A percentile compares a stretch with the other conserved stretches of the same genome.
phyloP scores from a whole-genome alignment of 2,888 invertebrate species.

The Holacanthella duospinosa region DNA sequence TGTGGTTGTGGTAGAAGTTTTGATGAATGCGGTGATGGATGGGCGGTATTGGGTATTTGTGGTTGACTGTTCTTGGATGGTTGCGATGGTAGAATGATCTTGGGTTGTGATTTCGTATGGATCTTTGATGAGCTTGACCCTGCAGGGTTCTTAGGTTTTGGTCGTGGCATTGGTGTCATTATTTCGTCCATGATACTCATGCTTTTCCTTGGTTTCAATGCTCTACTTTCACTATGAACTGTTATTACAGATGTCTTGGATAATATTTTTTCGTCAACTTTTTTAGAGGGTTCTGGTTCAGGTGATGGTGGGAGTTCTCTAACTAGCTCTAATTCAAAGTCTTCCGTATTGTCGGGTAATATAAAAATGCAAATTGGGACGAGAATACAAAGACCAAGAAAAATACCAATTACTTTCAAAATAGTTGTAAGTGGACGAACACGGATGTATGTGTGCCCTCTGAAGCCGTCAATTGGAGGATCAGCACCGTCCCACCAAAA shows the following conservation, averaged over 20 bases:
- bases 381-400: background rate
- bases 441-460: background rate
- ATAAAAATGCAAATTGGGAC: background rate
- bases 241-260: too few species aligned
- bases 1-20: background rate
- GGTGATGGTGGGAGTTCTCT: background rate
- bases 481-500: background rate
- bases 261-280: too few species aligned
- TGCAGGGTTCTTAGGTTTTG: background rate
- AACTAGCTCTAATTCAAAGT: background rate
- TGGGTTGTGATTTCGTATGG: background rate
- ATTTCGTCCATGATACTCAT: too few species aligned
- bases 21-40: background rate
- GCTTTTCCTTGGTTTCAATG: too few species aligned
- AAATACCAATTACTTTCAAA: background rate
- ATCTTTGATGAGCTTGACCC: background rate
- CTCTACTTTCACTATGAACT: too few species aligned
- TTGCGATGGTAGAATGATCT: too few species aligned
- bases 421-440: background rate
- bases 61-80: too few species aligned
- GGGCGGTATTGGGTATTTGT: background rate
- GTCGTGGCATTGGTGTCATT: background rate
- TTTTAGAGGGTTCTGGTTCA: background rate
- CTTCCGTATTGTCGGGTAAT: background rate
- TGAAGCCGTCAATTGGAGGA: background rate